These are phyloP conservation scores for Acrossocheilus fasciatus DNA, from an alignment of 2,797 vertebrate species.

Conservation along the genomic window DNA sequence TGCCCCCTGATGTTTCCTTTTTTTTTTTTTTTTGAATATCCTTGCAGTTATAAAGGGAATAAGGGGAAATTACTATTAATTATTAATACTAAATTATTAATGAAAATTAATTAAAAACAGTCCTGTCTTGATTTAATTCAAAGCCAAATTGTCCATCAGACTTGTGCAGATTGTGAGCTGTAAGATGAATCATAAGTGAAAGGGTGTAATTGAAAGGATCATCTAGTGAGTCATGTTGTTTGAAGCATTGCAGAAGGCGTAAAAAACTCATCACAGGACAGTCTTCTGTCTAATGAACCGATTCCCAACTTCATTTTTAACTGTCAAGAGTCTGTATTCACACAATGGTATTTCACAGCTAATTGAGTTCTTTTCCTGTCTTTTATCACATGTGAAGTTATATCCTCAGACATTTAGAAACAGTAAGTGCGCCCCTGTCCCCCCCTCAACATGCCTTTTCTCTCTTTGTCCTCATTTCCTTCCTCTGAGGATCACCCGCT, in stretches of 20 bases:
- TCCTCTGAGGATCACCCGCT: conserved; percentile 35
- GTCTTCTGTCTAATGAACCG: conserved; percentile 41
- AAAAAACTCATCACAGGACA: conserved; percentile 61
- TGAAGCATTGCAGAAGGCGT: conserved; percentile 28
- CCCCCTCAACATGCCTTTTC: conserved; percentile 6
- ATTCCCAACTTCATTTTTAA: not conserved
- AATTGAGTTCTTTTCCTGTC: conserved; percentile 61
- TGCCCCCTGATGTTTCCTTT: conserved; percentile 74
- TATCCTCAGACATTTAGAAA: conserved; percentile 74
- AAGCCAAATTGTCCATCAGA: conserved; percentile 51
- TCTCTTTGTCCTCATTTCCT: conserved; percentile 44
- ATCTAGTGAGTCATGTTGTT: not conserved
- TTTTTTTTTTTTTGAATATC: not conserved
- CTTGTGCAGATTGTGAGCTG: conserved; percentile 54
- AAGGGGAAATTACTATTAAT: not conserved
- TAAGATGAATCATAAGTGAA: conserved; percentile 49
- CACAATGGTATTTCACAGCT: conserved; percentile 60
- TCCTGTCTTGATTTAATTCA: conserved; percentile 8
- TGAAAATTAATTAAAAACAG: conserved; percentile 11
- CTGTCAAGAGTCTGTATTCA: conserved; percentile 32
- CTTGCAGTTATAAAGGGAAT: not conserved
- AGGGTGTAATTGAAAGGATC: conserved; percentile 2
- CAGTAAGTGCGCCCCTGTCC: conserved; percentile 67
- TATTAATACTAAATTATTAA: conserved; percentile 8
- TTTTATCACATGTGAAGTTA: conserved; percentile 59